Evolutionary conservation across 2,113 vertebrate genomes (phyloP), one percentile per base, ranked within the genome.

Genomic region (Nicator chloris): DNA sequence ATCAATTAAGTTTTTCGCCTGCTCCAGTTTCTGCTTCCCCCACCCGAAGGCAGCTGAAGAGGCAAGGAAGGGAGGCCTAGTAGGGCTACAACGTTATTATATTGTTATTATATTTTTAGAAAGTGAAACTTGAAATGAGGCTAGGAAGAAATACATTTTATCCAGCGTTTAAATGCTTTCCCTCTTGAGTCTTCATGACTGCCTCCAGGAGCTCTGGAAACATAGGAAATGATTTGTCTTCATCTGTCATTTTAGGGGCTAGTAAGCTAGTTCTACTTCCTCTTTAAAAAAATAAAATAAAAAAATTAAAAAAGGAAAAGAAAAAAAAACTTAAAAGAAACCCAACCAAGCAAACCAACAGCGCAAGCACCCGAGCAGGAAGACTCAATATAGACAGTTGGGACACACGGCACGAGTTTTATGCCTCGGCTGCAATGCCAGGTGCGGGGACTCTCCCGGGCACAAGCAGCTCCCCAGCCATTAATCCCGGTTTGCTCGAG

Each of bases 351-450:
- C 22, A 19, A 54, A 31, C 26, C 49, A 57, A 26, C 35, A 21
- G 15, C 4, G 4, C 40, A 8, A 50, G 30, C 6, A 57, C 24
- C 21, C 18, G 51, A 44, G n/a, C 33, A 37, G 28, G 37, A 93
- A 73, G 45, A 31, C 18, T 5, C 35, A 44, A 1, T 6, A 14
- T 0, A 11, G 35, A 9, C 21, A 27, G 35, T 1, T n/a, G 39
- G 50, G 40, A 39, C 57, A 21, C 18, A 19, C 2, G 8, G 4
- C 22, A 10, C 8, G 10, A 28, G 37, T 18, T 57, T 13, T 3
- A 1, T 0, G 37, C 10, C 63, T 26, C 17, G 27, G 0, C 24
- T 2, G 59, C 30, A 15, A 11, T 1, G 23, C 18, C 49, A 4
- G 30, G 15, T 3, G 53, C 24, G 4, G 64, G 19, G 35, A 10